These are phyloP conservation scores for Dryomyza anilis DNA, from an alignment of 2,888 invertebrate species.

Conservation along the genomic window DNA sequence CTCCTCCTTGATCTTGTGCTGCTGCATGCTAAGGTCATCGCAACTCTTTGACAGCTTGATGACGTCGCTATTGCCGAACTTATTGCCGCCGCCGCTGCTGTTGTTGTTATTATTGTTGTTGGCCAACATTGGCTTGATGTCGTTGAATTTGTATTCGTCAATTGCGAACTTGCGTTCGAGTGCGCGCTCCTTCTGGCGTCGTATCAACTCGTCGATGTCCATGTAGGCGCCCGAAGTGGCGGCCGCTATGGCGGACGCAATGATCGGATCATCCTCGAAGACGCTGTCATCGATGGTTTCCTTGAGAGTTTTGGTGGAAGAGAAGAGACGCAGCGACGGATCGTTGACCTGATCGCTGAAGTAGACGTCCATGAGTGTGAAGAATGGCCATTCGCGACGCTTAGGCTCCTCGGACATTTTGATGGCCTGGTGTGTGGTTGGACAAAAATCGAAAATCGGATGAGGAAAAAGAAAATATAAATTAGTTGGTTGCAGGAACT, in stretches of 20 bases:
- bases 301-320: conserved; percentile 61
- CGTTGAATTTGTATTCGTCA: conserved; percentile 47
- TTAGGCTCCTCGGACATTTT: conserved; percentile 62
- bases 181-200: conserved; percentile 55
- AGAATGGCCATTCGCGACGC: conserved; percentile 62
- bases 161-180: conserved; percentile 47
- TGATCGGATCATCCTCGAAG: conserved; percentile 62
- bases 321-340: conserved; percentile 61
- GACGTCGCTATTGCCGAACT: conserved; percentile 48
- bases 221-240: conserved; percentile 60
- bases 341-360: conserved; percentile 62
- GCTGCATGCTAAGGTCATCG: conserved; percentile 52
- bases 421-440: conserved; percentile 49
- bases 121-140: conserved; percentile 52
- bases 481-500: conserved; percentile 6
- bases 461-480: background rate
- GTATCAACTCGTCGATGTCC: conserved; percentile 60
- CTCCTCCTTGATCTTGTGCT: conserved; percentile 50
- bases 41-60: conserved; percentile 55
- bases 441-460: background rate
- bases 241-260: conserved; percentile 60
- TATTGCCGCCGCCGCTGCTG: no score
- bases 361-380: conserved; percentile 61
- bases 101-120: conserved; percentile 50
- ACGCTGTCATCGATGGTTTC: conserved; percentile 61